These are phyloP conservation scores for Episyrphus balteatus DNA, from an alignment of 1,140 invertebrate species.

Conservation along the genomic window DNA sequence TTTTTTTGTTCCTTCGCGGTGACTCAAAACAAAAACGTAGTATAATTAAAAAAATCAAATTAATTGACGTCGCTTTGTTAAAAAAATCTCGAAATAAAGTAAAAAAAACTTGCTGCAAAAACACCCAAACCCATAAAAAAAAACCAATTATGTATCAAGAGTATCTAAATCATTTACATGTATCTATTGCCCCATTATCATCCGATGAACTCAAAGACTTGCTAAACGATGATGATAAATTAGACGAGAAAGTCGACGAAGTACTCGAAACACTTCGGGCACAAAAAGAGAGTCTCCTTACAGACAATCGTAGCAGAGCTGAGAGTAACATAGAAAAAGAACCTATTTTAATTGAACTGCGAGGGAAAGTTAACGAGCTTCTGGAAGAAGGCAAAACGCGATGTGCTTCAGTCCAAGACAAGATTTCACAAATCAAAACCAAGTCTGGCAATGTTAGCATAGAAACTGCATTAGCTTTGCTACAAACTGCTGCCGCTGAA, in stretches of 20 bases:
- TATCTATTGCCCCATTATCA: constrained; percentile 45
- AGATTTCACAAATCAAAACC: constrained; percentile 52
- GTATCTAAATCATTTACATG: constrained; percentile 37
- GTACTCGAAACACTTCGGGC: constrained; percentile 60
- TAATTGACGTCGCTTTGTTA: no score
- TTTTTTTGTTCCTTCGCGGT: no score
- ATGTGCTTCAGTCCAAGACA: constrained; percentile 54
- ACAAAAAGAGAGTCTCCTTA: constrained; percentile 75
- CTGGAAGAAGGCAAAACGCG: constrained; percentile 56
- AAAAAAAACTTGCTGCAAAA: background rate
- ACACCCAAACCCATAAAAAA: no score
- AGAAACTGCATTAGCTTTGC: constrained; percentile 68
- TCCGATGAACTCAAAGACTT: constrained; percentile 72
- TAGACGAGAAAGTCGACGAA: constrained; percentile 65
- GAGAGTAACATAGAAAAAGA: constrained; percentile 78
- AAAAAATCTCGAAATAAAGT: background rate
- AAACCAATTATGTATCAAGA: constrained; percentile 28
- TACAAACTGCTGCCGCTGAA: constrained; percentile 76
- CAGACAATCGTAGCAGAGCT: constrained; percentile 72
- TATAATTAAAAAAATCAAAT: no score
- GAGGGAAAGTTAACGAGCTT: constrained; percentile 53
- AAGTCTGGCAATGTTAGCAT: constrained; percentile 58
- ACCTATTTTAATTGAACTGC: constrained; percentile 61
- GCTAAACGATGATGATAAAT: constrained; percentile 70
- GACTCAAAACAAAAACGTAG: no score